Base-by-base conservation (phyloP, 2,797 vertebrate species). In the Gadopsis bispinosus region DNA sequence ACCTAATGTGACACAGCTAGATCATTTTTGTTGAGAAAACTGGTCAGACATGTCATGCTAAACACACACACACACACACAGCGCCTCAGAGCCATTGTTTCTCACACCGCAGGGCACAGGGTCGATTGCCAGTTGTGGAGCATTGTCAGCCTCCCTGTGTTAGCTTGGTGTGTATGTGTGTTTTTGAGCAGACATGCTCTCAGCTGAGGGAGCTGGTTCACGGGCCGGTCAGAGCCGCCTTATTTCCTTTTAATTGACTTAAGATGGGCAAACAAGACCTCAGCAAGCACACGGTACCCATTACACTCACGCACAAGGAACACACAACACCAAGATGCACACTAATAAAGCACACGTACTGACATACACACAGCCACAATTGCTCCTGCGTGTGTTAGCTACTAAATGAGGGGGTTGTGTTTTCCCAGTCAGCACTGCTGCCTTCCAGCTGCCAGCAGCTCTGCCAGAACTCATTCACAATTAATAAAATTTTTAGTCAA, bases 191-290 rank as follows among this genome's bases (percentile, higher is more conserved):
- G 89, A 92, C 90, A 84, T 89, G 77, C 86, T 92, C 96, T 97
- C 88, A 87, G 95, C 96, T 94, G 95, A 97, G 96, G 90, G 96
- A 96, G 95, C 96, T 92, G 96, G 98, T 98, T 99, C 97, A 98
- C 95, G 81, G 95, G 90, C 95, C 95, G 97, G 97, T 98, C 97
- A 98, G 93, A 95, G 95, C 90, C 88, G 95, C 96, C 95, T 97
- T 96, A 96, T 97, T 98, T 96, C 94, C 95, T 97, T 95, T 97
- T 98, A 98, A 98, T 98, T 97, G 96, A 98, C 95, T 99, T 98
- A 98, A 97, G 96, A 97, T 97, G 96, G 96, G 96, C 95, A 97
- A 97, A 97, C 96, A 96, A 96, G 96, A 96, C 96, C 96, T 97
- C 95, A 89, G 93, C 94, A 92, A 92, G 95, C 94, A 95, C 95